Base-by-base conservation (phyloP, 2,113 vertebrate species). In the Trachemys scripta region DNA sequence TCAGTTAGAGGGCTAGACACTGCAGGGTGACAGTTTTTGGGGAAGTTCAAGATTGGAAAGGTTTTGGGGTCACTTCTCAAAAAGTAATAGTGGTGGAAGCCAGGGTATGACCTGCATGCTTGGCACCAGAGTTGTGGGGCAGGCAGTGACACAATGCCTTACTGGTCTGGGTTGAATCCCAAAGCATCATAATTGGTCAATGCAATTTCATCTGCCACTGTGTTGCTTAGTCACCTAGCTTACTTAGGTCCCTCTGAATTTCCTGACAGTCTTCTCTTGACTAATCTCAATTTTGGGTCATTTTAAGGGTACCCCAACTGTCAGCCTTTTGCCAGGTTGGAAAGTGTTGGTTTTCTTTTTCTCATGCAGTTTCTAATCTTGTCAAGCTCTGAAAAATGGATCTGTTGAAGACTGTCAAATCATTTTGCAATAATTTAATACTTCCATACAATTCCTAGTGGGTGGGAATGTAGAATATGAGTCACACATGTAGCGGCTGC, bases 401-500 rank as follows among this genome's bases (percentile, higher is more conserved):
- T 22, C 10, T 4, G 57, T 45, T 69, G 20, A 2, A 51, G 13
- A 1, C 62, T 87, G 90, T 6, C 80, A 24, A 57, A 5, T 4
- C 2, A 53, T 1, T 47, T 85, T 14, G 65, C 1, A 16, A 24
- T 59, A 81, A 79, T 10, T 72, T 2, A 0, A 85, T 1, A 80
- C 86, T 91, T 79, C 82, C 88, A 72, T 4, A 22, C 8, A 88
- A 84, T 78, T 84, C 88, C 90, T 84, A 8, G 93, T 42, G 88
- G 94, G 90, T 59, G 88, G 90, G 90, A 42, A 87, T 53, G 75
- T 50, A 9, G 90, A 93, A 89, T 1, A 53, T 78, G 85, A 90
- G 78, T 6, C 93, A 88, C 69, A 1, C 82, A 6, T 4, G 85
- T 56, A 10, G 38, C 62, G n/a, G 5, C 1, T 47, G n/a, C 38